These are phyloP conservation scores for Dasypogon diadema DNA, from an alignment of 2,888 invertebrate species.

Conservation along the genomic window DNA sequence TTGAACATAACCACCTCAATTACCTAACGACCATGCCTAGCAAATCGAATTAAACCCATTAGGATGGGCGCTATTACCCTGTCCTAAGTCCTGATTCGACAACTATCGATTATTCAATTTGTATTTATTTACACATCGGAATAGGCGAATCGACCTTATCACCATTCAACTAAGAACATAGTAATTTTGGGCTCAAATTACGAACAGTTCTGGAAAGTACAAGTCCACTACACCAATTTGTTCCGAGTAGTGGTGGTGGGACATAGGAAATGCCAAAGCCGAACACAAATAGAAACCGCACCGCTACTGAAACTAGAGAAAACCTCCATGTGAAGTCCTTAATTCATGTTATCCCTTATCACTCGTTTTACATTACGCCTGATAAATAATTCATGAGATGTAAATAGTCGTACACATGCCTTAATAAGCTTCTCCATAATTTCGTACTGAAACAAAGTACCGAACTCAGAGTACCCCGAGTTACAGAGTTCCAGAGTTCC, in stretches of 20 bases:
- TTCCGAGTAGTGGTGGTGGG: background rate
- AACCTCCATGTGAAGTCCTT: slow-evolving; percentile 45
- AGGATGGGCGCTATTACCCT: too few relatives aligned
- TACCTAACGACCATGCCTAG: too few relatives aligned
- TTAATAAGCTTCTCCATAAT: slow-evolving; percentile 44
- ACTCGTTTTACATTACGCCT: slow-evolving; percentile 45
- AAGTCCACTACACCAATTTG: slow-evolving; percentile 34
- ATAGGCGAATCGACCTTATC: background rate
- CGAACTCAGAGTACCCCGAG: background rate
- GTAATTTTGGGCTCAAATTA: slow-evolving; percentile 41
- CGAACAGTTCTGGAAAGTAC: slow-evolving; percentile 9
- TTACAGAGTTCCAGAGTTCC: background rate
- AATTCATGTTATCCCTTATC: slow-evolving; percentile 50
- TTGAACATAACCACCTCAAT: too few relatives aligned
- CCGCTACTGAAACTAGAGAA: slow-evolving; percentile 24
- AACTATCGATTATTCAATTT: slow-evolving; percentile 25
- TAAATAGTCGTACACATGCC: slow-evolving; percentile 50
- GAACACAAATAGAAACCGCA: background rate
- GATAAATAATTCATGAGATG: slow-evolving; percentile 50
- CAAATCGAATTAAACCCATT: too few relatives aligned
- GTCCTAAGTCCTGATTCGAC: too few relatives aligned
- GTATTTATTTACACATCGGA: slow-evolving; percentile 32
- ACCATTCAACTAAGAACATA: slow-evolving; percentile 22
- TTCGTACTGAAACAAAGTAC: slow-evolving; percentile 27
- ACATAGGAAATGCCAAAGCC: background rate